These are phyloP conservation scores for Anguilla marmorata DNA, from an alignment of 2,797 vertebrate genomes.

Conservation along the genomic window DNA sequence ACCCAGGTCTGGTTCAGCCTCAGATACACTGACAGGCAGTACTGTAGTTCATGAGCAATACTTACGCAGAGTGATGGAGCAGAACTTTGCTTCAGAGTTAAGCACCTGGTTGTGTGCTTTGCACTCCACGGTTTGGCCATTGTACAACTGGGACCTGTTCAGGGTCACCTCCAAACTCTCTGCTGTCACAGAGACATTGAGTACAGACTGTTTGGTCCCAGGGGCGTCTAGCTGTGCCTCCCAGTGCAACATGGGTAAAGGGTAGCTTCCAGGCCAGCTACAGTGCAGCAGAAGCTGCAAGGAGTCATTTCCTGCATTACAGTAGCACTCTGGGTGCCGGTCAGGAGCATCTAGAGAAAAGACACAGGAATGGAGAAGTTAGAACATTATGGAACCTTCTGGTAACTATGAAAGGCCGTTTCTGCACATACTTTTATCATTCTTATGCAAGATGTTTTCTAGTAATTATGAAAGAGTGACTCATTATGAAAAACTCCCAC, in stretches of 20 bases:
- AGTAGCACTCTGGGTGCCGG: conserved; percentile 70
- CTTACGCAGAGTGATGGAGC: conserved; percentile 82
- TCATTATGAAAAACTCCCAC: neutral
- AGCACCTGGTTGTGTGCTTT: conserved; percentile 61
- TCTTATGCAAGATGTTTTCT: too few relatives aligned
- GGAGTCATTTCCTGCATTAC: conserved; percentile 35
- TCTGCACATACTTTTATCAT: too few relatives aligned
- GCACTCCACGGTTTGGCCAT: conserved; percentile 76
- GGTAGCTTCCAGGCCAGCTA: conserved; percentile 81
- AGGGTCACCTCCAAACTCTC: conserved; percentile 63
- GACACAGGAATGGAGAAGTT: neutral
- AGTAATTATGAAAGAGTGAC: too few relatives aligned
- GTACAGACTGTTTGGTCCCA: neutral
- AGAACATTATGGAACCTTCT: neutral
- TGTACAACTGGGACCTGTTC: conserved; percentile 69
- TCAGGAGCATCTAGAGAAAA: conserved; percentile 70
- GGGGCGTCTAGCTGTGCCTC: conserved; percentile 42
- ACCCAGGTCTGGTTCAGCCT: neutral
- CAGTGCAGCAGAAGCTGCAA: conserved; percentile 74
- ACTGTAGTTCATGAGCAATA: conserved; percentile 24
- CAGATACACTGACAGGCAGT: neutral
- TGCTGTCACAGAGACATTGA: conserved; percentile 42
- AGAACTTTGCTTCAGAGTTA: conserved; percentile 49
- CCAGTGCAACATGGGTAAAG: conserved; percentile 79
- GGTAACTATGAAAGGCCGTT: too few relatives aligned